Base-by-base conservation (phyloP, 2,888 invertebrate species). In the Plagiodera versicolora region DNA sequence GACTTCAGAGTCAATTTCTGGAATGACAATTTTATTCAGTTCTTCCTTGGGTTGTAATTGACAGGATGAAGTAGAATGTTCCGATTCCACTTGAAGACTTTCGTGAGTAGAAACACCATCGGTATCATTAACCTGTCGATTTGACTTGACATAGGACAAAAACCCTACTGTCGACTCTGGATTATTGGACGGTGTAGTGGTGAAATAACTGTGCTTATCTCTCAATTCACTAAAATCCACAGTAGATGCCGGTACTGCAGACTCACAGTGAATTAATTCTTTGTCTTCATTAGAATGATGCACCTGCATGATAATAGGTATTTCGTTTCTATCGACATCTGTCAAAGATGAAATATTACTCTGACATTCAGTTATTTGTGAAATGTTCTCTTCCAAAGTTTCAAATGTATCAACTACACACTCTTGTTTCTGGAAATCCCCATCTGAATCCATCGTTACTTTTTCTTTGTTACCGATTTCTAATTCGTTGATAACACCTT, bases 1-100 rank as follows among this genome's bases (percentile, higher is more conserved):
- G n/a, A 53, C 44, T 44, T 53, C 53, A 53, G 53, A 44, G 44
- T 53, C 16, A 44, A 53, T 53, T 20, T 24, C 52, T 39, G 52
- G 44, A 20, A 44, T 53, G 39, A 14, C 14, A 14, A 39, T 10
- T 39, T 39, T n/a, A 2, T 1, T 39, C 4, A 39, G n/a, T n/a
- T 39, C 39, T 39, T 39, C 39, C 14, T 39, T 14, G 39, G 14
- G n/a, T 4, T n/a, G 14, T 39, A 39, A 11, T n/a, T 39, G 39
- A 14, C 39, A n/a, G 39, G 39, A 39, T 39, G 39, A 14, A 39
- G 39, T 39, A 39, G 39, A 39, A 39, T 39, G 14, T 39, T 14
- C 39, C 14, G 14, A 14, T n/a, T 39, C 39, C 39, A 39, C 14
- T 39, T 39, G 39, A n/a, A 14, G 39, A 1, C 14, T 39, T 4